phyloP scores from a whole-genome alignment of 2,797 vertebrate species.

The Telmatherina bonti region DNA sequence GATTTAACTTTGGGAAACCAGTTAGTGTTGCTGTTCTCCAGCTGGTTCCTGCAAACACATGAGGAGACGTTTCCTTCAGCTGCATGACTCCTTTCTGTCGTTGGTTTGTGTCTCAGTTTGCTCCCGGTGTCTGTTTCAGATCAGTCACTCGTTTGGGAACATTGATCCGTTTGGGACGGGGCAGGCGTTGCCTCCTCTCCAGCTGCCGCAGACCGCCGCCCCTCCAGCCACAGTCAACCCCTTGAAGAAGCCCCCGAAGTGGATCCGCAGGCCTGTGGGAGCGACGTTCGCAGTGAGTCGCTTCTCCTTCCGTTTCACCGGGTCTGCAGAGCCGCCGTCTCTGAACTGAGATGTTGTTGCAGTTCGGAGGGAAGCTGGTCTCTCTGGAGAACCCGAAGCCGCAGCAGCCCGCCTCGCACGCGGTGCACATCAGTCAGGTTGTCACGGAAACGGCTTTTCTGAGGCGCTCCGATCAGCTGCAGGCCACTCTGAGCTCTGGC shows the following conservation, averaged over 20 bases:
- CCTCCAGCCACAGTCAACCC: conserved; percentile 83
- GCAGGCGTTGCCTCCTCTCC: conserved; percentile 90
- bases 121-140: conserved; percentile 77
- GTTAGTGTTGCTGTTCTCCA: too few species aligned
- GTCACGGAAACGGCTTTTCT: conserved; percentile 93
- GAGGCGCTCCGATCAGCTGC: conserved; percentile 88
- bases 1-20: neutral
- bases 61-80: too few species aligned
- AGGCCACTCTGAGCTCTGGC: conserved; percentile 88
- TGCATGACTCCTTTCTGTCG: too few species aligned
- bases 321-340: too few species aligned
- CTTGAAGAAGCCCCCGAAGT: conserved; percentile 96
- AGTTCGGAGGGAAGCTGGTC: conserved; percentile 97
- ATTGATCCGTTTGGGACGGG: conserved; percentile 96
- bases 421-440: conserved; percentile 93
- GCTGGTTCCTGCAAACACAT: too few species aligned
- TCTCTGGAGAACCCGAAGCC: conserved; percentile 87
- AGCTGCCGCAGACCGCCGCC: conserved; percentile 86
- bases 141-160: conserved; percentile 93
- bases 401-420: conserved; percentile 73
- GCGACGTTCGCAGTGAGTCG: conserved; percentile 93
- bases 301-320: neutral
- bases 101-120: neutral
- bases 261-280: conserved; percentile 93
- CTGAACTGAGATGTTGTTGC: neutral